phyloP scores from a whole-genome alignment of 2,888 invertebrate species.

The Unio delphinus region DNA sequence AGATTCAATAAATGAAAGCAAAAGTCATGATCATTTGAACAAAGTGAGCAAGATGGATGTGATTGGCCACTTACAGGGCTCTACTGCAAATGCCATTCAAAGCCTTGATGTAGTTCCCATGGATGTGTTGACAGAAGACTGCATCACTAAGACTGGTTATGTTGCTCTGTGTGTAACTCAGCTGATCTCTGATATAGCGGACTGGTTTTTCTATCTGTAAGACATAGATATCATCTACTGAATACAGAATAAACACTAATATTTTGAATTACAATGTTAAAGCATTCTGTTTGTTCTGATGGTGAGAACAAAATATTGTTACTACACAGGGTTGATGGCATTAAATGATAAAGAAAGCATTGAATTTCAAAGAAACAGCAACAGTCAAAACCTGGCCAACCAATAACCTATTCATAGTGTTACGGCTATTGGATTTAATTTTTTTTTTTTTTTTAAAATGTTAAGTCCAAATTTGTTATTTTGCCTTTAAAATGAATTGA shows the following conservation, averaged over 20 bases:
- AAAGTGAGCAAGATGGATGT: not conserved
- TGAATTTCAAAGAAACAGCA: too few relatives aligned
- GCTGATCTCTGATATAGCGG: constrained; percentile 30
- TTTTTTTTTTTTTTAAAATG: too few relatives aligned
- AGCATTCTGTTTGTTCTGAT: too few relatives aligned
- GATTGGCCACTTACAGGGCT: constrained; percentile 76
- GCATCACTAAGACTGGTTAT: constrained; percentile 82
- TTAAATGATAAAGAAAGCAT: too few relatives aligned
- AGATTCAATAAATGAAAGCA: not conserved
- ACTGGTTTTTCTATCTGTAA: constrained; percentile 47
- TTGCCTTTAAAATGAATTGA: too few relatives aligned
- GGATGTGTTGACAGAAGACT: constrained; percentile 87
- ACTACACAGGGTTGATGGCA: too few relatives aligned
- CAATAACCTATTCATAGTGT: too few relatives aligned
- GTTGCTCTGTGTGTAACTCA: constrained; percentile 49
- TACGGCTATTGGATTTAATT: too few relatives aligned
- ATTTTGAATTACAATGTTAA: too few relatives aligned
- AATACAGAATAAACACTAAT: not conserved
- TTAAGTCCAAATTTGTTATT: too few relatives aligned
- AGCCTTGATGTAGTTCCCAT: constrained; percentile 86
- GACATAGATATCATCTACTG: not conserved
- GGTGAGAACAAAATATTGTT: too few relatives aligned
- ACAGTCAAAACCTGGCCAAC: too few relatives aligned
- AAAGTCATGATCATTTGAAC: not conserved
- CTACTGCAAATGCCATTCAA: constrained; percentile 87